Percentiles rank a stretch among this genome's conserved stretches.
Evolutionary conservation across 2,113 vertebrate species (phyloP).

Genomic region (Geococcyx californianus): DNA sequence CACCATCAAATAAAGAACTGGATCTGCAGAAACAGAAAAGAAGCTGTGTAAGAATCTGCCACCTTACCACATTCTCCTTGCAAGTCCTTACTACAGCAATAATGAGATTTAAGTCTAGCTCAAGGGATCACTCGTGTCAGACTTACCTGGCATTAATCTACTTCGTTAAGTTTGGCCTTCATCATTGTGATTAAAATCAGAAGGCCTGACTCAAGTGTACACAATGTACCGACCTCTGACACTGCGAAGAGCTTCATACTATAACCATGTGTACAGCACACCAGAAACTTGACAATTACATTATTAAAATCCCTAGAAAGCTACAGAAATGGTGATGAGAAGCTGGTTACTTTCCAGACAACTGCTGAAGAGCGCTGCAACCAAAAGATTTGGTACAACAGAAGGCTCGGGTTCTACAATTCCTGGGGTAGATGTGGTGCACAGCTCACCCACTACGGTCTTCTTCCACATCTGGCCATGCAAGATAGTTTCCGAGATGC

Average conservation of each 20-base stretch:
- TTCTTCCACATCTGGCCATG: not conserved
- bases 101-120: not conserved
- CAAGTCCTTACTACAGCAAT: not conserved
- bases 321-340: not conserved
- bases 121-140: not conserved
- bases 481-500: not conserved
- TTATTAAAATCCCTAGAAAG: not conserved
- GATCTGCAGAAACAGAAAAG: not conserved
- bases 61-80: not conserved
- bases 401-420: not conserved
- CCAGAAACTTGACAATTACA: not conserved
- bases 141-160: not conserved
- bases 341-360: not conserved
- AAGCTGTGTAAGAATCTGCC: not conserved
- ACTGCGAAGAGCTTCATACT: not conserved
- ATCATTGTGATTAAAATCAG: not conserved
- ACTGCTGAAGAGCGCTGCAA: not conserved
- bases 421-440: not conserved
- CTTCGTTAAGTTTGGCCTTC: fast-evolving
- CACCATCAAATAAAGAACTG: not conserved
- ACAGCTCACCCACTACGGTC: not conserved
- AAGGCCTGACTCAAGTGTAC: not conserved
- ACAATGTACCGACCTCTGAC: not conserved
- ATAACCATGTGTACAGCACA: not conserved
- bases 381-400: not conserved